phyloP scores from a whole-genome alignment of 2,113 vertebrate species.

The Antigone vipio region DNA sequence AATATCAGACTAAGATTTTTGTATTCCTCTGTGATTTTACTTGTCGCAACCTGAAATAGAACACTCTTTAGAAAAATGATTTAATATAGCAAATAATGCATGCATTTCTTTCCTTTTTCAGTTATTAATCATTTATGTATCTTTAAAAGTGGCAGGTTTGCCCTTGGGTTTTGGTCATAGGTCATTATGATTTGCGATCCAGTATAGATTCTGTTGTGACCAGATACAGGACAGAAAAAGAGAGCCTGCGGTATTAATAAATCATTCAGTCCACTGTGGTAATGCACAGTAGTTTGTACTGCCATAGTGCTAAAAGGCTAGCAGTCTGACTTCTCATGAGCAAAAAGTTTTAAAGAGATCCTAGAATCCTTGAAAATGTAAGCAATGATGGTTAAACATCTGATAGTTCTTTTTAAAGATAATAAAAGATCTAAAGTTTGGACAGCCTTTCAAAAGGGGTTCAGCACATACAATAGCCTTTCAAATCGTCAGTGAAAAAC shows the following conservation, averaged over 20 bases:
- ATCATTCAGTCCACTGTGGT: not conserved
- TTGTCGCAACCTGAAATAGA: not conserved
- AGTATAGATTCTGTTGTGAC: not conserved
- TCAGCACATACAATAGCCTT: not conserved
- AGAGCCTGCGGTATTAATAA: slow-evolving; percentile 24
- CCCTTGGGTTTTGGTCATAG: not conserved
- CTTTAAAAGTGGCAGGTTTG: not conserved
- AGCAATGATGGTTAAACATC: not conserved
- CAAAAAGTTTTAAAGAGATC: not conserved
- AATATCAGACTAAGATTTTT: not conserved
- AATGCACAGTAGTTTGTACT: not conserved
- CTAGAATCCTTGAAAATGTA: not conserved
- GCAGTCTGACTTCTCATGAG: not conserved
- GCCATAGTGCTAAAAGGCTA: not conserved
- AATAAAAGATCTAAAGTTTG: not conserved
- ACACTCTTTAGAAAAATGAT: not conserved
- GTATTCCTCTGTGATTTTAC: not conserved
- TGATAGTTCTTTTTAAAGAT: not conserved
- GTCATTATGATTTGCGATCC: not conserved
- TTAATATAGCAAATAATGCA: not conserved
- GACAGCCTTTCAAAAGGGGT: not conserved
- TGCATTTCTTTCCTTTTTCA: not conserved
- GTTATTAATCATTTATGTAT: not conserved
- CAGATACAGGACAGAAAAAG: not conserved
- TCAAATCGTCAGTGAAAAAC: not conserved